Evolutionary conservation across 2,113 vertebrate species (phyloP).

Genomic region (Hiodon alosoides): DNA sequence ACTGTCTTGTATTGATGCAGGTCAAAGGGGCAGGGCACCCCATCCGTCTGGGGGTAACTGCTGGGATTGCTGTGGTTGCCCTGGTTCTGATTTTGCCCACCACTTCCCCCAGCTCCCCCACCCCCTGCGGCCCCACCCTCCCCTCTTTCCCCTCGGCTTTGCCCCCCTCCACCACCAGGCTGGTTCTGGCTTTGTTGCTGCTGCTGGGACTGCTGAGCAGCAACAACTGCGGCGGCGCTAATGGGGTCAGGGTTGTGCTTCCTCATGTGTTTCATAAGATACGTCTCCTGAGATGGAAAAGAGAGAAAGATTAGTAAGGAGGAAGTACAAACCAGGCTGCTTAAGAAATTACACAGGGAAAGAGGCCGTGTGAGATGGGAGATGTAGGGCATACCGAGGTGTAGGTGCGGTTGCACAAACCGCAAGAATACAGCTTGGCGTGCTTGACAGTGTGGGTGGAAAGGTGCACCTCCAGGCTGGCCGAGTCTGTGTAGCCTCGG

Average conservation of each 20-base stretch:
- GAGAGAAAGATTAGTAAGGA: constrained; percentile 29
- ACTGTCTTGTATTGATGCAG: constrained; percentile 92
- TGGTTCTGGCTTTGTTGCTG: constrained; percentile 68
- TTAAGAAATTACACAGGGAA: background rate
- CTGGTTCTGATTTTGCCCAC: constrained; percentile 63
- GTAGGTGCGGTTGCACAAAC: constrained; percentile 94
- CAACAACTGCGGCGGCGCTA: constrained; percentile 41
- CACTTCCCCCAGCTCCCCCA: constrained; percentile 43
- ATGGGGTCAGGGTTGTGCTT: constrained; percentile 87
- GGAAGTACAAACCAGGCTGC: background rate
- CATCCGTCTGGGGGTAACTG: constrained; percentile 57
- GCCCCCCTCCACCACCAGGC: constrained; percentile 50
- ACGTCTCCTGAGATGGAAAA: constrained; percentile 77
- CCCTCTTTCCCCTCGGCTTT: constrained; percentile 62
- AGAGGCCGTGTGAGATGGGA: background rate
- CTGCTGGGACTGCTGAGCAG: constrained; percentile 59
- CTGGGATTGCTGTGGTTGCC: constrained; percentile 53
- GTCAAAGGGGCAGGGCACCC: constrained; percentile 79
- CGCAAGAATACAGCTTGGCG: constrained; percentile 93
- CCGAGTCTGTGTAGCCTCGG: constrained; percentile 86
- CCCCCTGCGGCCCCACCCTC: constrained; percentile 57
- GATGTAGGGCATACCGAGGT: constrained; percentile 73
- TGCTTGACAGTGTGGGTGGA: constrained; percentile 96
- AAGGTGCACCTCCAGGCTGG: constrained; percentile 89
- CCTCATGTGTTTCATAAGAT: constrained; percentile 98